A percentile compares a stretch with the other conserved stretches of the same genome.
phyloP scores from a whole-genome alignment of 2,113 vertebrate genomes.

The Coregonus clupeaformis region DNA sequence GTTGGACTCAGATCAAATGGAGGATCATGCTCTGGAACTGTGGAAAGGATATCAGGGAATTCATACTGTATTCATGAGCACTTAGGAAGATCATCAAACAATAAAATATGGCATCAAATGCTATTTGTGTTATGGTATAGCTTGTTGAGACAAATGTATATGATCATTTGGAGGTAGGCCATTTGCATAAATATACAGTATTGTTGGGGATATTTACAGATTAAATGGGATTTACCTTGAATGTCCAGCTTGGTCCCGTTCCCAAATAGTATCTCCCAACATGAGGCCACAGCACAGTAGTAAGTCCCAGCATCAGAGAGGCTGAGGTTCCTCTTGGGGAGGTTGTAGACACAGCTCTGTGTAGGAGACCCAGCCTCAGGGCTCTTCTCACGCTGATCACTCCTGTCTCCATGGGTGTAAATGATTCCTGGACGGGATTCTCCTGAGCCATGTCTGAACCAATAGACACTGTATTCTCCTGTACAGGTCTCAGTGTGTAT shows the following conservation, averaged over 20 bases:
- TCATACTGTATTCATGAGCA: too few species aligned
- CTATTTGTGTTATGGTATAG: not conserved
- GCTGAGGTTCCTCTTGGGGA: not conserved
- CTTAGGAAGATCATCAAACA: not conserved
- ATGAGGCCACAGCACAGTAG: conserved; percentile 6
- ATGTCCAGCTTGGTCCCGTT: conserved; percentile 2
- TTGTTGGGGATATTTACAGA: not conserved
- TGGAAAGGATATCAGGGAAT: not conserved
- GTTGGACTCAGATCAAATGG: not conserved
- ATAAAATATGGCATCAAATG: not conserved
- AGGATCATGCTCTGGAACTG: not conserved
- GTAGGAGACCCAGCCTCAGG: not conserved
- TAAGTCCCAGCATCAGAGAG: conserved; percentile 2
- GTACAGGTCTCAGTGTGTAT: not conserved
- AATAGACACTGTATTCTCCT: not conserved
- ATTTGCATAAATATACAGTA: too few species aligned
- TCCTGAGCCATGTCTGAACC: not conserved
- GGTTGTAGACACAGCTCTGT: conserved; percentile 8
- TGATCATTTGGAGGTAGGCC: too few species aligned
- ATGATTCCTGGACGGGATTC: not conserved
- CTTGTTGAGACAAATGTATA: not conserved
- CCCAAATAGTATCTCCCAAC: conserved; percentile 2
- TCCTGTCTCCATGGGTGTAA: not conserved
- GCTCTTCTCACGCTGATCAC: conserved; percentile 1
- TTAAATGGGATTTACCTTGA: not conserved